These are phyloP conservation scores for Entomobrya proxima DNA, from an alignment of 2,888 invertebrate species.

Conservation along the genomic window DNA sequence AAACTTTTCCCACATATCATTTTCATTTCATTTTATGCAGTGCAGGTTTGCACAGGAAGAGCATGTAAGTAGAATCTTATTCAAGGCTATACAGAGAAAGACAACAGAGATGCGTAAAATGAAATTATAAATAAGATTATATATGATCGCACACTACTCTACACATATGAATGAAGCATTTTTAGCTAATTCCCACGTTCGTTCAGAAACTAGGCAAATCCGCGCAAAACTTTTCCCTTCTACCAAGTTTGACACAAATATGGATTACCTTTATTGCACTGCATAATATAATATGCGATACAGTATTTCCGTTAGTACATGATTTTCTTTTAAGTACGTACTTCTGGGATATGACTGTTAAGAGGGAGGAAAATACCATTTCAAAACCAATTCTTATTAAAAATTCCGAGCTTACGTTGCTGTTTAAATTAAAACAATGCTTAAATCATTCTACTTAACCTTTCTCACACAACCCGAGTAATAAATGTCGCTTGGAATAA, in stretches of 20 bases:
- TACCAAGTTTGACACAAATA: slow-evolving; percentile 11
- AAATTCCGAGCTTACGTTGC: background rate
- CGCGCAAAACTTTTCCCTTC: slow-evolving; percentile 59
- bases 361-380: background rate
- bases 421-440: slow-evolving; percentile 38
- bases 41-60: background rate
- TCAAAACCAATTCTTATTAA: too few species aligned
- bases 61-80: background rate
- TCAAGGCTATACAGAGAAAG: too few species aligned
- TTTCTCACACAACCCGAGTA: background rate
- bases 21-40: slow-evolving; percentile 38
- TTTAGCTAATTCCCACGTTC: slow-evolving; percentile 60
- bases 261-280: slow-evolving; percentile 2
- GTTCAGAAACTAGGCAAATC: slow-evolving; percentile 62
- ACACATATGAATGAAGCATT: background rate
- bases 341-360: background rate
- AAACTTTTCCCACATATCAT: slow-evolving; percentile 50
- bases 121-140: background rate
- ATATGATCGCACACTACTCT: background rate
- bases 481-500: background rate
- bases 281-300: background rate
- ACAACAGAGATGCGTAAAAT: background rate
- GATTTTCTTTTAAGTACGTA: background rate
- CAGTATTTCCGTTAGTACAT: slow-evolving; percentile 46
- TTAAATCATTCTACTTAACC: slow-evolving; percentile 58